Conservation (phyloP, 2,888 invertebrate species). For the Thysanoteuthis rhombus region DNA sequence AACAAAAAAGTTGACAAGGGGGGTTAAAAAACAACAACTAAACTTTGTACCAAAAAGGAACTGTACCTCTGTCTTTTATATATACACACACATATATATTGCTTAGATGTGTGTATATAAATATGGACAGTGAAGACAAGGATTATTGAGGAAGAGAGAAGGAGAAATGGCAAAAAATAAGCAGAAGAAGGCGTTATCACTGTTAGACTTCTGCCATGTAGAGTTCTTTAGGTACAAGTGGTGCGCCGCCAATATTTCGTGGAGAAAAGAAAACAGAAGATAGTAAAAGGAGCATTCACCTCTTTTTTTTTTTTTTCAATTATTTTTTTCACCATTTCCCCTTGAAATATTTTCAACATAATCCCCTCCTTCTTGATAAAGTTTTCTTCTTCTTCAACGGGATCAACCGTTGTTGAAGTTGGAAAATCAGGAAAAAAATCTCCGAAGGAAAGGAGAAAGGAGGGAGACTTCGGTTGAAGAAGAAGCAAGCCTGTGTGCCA, state of each 20-base stretch:
- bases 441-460: too few species aligned
- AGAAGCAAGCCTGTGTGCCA: too few species aligned
- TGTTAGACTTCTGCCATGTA: background rate
- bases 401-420: background rate
- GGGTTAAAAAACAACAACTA: background rate
- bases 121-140: background rate
- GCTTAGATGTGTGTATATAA: background rate
- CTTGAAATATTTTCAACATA: too few species aligned
- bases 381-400: background rate
- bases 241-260: background rate
- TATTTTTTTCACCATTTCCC: too few species aligned
- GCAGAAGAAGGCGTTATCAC: background rate
- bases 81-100: background rate
- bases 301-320: background rate
- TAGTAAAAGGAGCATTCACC: background rate
- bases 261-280: background rate
- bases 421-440: too few species aligned
- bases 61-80: background rate
- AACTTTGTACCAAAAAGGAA: background rate
- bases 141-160: too few species aligned
- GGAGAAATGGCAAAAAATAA: background rate
- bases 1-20: background rate
- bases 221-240: background rate
- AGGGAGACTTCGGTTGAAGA: background rate
- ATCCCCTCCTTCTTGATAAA: background rate